Conservation (phyloP, 2,797 vertebrate genomes). For the Perdix hodgsoniae region DNA sequence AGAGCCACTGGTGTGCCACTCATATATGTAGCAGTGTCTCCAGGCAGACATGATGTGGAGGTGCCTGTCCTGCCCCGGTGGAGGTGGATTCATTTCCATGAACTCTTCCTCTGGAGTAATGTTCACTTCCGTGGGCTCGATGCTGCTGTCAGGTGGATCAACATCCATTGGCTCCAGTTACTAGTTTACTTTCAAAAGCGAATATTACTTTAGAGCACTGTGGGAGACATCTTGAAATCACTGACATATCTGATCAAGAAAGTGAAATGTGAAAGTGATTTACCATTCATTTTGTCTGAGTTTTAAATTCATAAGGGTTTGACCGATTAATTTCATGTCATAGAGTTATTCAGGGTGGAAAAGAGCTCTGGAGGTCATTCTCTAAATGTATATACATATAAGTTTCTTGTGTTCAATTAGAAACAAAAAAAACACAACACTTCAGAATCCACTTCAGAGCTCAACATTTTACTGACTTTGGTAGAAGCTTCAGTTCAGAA, state of each 20-base stretch:
- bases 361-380: neutral
- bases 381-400: neutral
- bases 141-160: too few species aligned
- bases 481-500: conserved; percentile 50
- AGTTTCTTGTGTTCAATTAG: neutral
- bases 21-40: too few species aligned
- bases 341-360: neutral
- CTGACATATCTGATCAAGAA: neutral
- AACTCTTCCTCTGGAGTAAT: too few species aligned
- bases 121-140: too few species aligned
- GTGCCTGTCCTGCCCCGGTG: too few species aligned
- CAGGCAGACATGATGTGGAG: too few species aligned
- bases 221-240: neutral
- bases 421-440: neutral
- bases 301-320: too few species aligned
- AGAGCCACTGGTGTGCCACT: too few species aligned
- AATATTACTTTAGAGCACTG: neutral
- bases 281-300: neutral
- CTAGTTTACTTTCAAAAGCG: neutral
- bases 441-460: neutral
- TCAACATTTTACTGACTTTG: neutral
- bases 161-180: neutral
- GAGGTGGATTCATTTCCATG: too few species aligned
- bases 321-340: neutral
- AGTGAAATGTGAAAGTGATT: neutral